Evolutionary conservation across 2,888 invertebrate species (phyloP).

Genomic region (Cataglyphis albicans): DNA sequence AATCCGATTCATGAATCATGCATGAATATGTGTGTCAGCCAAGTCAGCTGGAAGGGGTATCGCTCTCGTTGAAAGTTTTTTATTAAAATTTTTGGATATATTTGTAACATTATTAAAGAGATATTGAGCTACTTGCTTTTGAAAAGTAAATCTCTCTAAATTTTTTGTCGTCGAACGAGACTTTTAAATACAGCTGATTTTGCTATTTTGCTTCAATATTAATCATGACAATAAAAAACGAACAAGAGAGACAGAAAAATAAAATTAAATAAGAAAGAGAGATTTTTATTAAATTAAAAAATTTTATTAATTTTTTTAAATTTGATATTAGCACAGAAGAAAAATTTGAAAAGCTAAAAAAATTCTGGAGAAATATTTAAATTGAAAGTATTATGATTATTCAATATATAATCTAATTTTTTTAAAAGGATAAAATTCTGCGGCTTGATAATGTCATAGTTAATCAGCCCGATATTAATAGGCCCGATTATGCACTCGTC

Average conservation of each 20-base stretch:
- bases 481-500: not conserved
- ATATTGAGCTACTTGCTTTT: not conserved
- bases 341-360: not conserved
- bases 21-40: not conserved
- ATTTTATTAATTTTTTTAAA: not conserved
- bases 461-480: not conserved
- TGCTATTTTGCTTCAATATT: not conserved
- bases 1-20: constrained; percentile 35
- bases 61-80: not conserved
- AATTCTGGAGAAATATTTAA: not conserved
- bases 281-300: not conserved
- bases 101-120: not conserved
- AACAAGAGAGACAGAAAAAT: not conserved
- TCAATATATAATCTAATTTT: not conserved
- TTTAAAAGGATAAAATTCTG: not conserved
- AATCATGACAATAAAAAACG: not conserved
- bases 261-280: not conserved
- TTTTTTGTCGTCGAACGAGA: not conserved
- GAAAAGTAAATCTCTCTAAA: not conserved
- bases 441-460: not conserved
- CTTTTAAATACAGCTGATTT: not conserved
- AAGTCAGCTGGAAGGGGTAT: not conserved
- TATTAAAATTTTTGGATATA: not conserved
- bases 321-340: not conserved
- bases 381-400: not conserved